Percentiles rank a stretch among this genome's conserved stretches.
phyloP scores from a whole-genome alignment of 2,797 vertebrate species.

The Phrynocephalus forsythii region DNA sequence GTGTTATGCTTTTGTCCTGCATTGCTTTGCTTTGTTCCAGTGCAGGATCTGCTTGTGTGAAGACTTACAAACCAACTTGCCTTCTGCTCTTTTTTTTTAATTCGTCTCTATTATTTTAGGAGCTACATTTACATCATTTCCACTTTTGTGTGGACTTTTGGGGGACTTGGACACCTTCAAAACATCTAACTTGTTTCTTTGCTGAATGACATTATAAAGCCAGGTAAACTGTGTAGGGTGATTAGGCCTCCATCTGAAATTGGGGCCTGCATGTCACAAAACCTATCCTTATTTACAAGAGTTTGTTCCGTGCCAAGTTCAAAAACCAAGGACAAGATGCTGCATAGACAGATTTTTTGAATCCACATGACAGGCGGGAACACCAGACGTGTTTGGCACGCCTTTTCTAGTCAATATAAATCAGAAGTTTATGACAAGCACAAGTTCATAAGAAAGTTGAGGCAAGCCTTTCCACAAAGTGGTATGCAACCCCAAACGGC shows the following conservation, averaged over 20 bases:
- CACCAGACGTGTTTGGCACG: slow-evolving; percentile 6
- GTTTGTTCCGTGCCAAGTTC: not conserved
- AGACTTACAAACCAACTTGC: not conserved
- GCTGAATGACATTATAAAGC: slow-evolving; percentile 30
- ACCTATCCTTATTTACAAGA: slow-evolving; percentile 38
- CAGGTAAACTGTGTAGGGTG: slow-evolving; percentile 9
- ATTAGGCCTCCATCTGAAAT: slow-evolving; percentile 35
- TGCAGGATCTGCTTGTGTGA: no score
- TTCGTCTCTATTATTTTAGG: not conserved
- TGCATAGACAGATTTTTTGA: slow-evolving; percentile 11
- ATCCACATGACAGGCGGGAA: slow-evolving; percentile 31
- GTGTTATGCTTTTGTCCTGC: no score
- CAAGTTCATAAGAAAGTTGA: slow-evolving; percentile 57
- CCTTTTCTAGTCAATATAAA: slow-evolving; percentile 48
- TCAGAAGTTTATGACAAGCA: slow-evolving; percentile 43
- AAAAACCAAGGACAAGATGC: slow-evolving; percentile 17
- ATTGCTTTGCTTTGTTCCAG: no score
- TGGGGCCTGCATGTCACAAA: slow-evolving; percentile 27
- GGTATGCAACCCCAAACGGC: slow-evolving; percentile 6
- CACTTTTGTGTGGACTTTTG: slow-evolving; percentile 3
- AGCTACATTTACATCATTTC: not conserved
- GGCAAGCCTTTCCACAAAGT: slow-evolving; percentile 36
- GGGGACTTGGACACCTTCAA: not conserved
- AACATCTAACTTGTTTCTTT: slow-evolving; percentile 16
- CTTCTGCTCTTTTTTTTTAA: not conserved